These are phyloP conservation scores for Silurus meridionalis DNA, from an alignment of 2,113 vertebrate genomes.

Conservation along the genomic window DNA sequence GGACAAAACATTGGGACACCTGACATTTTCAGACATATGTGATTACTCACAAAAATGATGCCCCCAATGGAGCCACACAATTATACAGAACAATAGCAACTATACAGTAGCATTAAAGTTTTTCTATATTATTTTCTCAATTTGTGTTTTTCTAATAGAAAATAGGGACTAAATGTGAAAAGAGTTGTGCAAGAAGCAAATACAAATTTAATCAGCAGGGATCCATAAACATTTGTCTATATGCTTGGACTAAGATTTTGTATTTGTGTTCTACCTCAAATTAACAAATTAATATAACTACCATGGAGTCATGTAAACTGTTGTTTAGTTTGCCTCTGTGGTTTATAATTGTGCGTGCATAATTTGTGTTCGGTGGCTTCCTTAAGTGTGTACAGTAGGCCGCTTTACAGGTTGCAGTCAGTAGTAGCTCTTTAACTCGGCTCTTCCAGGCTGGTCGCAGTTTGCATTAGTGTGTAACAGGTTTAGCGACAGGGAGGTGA, in stretches of 20 bases:
- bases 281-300: not conserved
- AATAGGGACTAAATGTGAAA: too few species aligned
- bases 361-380: not conserved
- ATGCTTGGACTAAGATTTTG: not conserved
- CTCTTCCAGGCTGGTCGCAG: not conserved
- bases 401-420: not conserved
- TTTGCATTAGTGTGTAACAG: not conserved
- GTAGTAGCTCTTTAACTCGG: not conserved
- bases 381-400: not conserved
- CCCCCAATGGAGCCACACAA: too few species aligned
- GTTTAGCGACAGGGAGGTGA: constrained; percentile 1
- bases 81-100: too few species aligned
- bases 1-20: too few species aligned
- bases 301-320: not conserved
- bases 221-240: too few species aligned
- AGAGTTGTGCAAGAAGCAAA: too few species aligned
- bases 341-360: not conserved
- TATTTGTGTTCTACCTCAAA: not conserved
- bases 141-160: too few species aligned
- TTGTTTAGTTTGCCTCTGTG: not conserved
- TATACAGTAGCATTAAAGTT: too few species aligned
- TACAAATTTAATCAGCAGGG: too few species aligned
- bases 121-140: too few species aligned
- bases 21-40: too few species aligned
- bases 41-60: too few species aligned